These are phyloP conservation scores for Ophion ellenae DNA, from an alignment of 2,888 invertebrate genomes.

Conservation along the genomic window DNA sequence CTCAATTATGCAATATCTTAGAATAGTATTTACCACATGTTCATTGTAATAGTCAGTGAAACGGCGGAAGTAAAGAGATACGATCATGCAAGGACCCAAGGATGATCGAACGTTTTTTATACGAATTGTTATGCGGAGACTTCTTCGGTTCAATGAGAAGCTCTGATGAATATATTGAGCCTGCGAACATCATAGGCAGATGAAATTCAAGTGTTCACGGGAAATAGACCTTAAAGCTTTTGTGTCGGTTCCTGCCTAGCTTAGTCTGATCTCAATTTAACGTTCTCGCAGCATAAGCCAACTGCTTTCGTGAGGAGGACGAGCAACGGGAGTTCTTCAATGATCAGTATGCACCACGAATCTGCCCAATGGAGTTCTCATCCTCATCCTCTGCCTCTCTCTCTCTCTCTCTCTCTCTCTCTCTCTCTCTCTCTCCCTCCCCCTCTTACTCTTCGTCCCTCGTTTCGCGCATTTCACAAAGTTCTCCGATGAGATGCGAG, in stretches of 20 bases:
- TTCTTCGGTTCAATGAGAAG: conserved; percentile 4
- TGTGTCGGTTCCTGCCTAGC: conserved; percentile 6
- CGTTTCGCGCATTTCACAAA: conserved; percentile 39
- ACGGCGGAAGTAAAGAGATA: not conserved
- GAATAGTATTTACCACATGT: not conserved
- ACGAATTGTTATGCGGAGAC: not conserved
- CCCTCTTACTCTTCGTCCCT: conserved; percentile 5
- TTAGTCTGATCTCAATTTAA: conserved; percentile 34
- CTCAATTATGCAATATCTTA: not conserved
- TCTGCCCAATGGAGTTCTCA: conserved; percentile 54
- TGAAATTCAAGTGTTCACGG: conserved; percentile 42
- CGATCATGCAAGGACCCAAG: not conserved
- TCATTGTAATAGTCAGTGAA: not conserved
- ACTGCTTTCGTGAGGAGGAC: not conserved
- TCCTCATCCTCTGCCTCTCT: conserved; percentile 5
- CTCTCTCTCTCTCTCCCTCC: not conserved
- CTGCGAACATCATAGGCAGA: not conserved
- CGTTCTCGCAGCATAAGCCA: conserved; percentile 27
- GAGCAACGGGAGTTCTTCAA: conserved; percentile 40
- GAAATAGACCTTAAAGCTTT: conserved; percentile 40
- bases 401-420: conserved; percentile 14
- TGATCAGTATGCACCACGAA: conserved; percentile 60
- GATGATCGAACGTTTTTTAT: not conserved
- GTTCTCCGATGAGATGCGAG: conserved; percentile 30
- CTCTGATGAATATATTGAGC: conserved; percentile 36